Evolutionary conservation across 2,113 vertebrate genomes (phyloP).

Genomic region (Calyptommatus sinebrachiatus): DNA sequence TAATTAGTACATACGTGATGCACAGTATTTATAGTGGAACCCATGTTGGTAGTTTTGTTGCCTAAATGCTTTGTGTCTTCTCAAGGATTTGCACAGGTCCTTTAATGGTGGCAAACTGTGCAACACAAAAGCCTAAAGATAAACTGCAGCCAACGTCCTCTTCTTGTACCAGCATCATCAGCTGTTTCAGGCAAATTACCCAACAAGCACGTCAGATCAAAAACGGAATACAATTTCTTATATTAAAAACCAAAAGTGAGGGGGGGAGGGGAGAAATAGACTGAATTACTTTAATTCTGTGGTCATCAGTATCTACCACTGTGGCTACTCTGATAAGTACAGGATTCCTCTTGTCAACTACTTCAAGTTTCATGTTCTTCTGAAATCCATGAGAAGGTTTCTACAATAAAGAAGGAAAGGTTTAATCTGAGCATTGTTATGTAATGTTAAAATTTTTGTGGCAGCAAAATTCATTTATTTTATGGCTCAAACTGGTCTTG

Average conservation of each 20-base stretch:
- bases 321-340: slow-evolving; percentile 81
- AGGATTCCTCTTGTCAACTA: slow-evolving; percentile 84
- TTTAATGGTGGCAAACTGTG: no score
- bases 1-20: neutral
- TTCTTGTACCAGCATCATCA: no score
- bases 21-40: no score
- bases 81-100: no score
- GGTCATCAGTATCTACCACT: slow-evolving; percentile 80
- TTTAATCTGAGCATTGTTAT: neutral
- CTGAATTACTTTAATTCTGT: slow-evolving; percentile 79
- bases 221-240: neutral
- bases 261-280: neutral
- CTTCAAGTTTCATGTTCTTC: slow-evolving; percentile 83
- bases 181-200: no score
- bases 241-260: neutral
- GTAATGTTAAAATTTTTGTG: neutral
- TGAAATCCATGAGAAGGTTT: slow-evolving; percentile 85
- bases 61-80: no score
- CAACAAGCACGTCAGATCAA: no score
- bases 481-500: no score
- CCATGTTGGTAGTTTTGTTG: no score
- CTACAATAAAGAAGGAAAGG: slow-evolving; percentile 58
- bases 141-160: no score
- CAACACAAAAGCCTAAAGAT: no score
- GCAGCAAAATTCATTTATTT: no score